Evolutionary conservation across 2,113 vertebrate species (phyloP), one percentile per base, ranked within the genome.

Genomic region (Macrotus californicus): DNA sequence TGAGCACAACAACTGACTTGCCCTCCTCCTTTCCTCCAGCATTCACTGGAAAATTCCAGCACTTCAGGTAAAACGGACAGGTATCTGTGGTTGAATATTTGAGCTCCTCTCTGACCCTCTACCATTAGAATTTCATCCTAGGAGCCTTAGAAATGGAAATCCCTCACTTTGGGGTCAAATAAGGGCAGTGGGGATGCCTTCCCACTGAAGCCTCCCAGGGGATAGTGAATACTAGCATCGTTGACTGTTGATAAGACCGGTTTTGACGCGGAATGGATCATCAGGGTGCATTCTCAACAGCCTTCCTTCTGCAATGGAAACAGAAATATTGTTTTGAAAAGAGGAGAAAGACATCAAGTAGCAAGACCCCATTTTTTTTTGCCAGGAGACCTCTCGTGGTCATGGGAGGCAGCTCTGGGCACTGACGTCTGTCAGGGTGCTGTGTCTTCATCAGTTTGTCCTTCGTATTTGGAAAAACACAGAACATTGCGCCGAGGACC

Each of bases 101-200:
- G 39, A 48, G 64, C 59, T 72, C 9, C 39, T 36, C 56, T 73
- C 77, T 69, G 36, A 15, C 52, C 46, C 1, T 89, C 48, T 24
- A 14, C 29, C 12, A 5, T 54, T 39, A 85, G 52, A 69, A 46
- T 79, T 75, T 86, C 24, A 77, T 61, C 31, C 69, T n/a, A 67
- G 64, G 64, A n/a, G 34, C 64, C 64, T 8, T n/a, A 67, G 54
- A 29, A 31, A 8, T 19, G 56, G 70, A 77, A 50, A 77, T 31
- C 15, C 31, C 22, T 64, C 7, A 64, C 64, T 56, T 67, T 10
- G 3, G 18, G n/a, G 73, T 67, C 46, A 67, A 31, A 59, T 50
- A 50, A 69, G 16, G 48, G 69, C 15, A n/a, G 14, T 0, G 0
- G 18, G n/a, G 18, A 24, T 36, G 48, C 7, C 61, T 29, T 19